phyloP scores from a whole-genome alignment of 30 jellyfish, hydroid and myxozoan species.

The Cassiopea andromeda region DNA sequence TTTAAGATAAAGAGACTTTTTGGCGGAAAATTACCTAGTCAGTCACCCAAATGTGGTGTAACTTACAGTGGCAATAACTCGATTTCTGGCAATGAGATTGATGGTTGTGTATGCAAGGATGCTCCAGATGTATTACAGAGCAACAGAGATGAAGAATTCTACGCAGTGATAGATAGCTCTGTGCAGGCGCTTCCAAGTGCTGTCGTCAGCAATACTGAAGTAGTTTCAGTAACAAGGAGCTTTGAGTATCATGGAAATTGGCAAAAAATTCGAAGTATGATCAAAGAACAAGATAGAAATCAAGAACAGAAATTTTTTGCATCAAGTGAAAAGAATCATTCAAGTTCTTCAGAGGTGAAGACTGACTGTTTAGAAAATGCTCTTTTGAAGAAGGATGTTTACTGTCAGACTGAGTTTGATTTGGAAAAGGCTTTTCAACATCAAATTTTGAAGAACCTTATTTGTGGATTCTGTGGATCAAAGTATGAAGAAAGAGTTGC shows the following conservation, averaged over 20 bases:
- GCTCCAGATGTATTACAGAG: background rate
- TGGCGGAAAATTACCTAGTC: background rate
- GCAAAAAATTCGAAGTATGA: background rate
- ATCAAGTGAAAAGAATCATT: background rate
- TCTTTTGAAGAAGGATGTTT: background rate
- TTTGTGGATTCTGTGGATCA: background rate
- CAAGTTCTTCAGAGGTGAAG: background rate
- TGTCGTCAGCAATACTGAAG: background rate
- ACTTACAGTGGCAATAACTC: background rate
- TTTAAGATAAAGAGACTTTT: background rate
- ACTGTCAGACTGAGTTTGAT: background rate
- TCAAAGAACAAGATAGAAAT: background rate
- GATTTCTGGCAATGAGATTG: background rate
- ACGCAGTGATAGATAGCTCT: constrained; percentile 4
- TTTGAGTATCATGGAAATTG: constrained; percentile 23
- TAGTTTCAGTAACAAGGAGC: constrained; percentile 20
- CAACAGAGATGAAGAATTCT: background rate
- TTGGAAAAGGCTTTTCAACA: background rate
- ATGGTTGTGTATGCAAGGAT: background rate
- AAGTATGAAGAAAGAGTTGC: background rate
- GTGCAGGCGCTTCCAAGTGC: constrained; percentile 30
- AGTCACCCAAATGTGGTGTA: background rate
- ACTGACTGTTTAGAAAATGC: background rate
- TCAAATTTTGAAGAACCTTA: background rate
- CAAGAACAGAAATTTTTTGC: background rate